Evolutionary conservation across 30 jellyfish, hydroid and myxozoan genomes (phyloP), one percentile per base, ranked within the genome.

Genomic region (Hydractinia symbiolongicarpus): DNA sequence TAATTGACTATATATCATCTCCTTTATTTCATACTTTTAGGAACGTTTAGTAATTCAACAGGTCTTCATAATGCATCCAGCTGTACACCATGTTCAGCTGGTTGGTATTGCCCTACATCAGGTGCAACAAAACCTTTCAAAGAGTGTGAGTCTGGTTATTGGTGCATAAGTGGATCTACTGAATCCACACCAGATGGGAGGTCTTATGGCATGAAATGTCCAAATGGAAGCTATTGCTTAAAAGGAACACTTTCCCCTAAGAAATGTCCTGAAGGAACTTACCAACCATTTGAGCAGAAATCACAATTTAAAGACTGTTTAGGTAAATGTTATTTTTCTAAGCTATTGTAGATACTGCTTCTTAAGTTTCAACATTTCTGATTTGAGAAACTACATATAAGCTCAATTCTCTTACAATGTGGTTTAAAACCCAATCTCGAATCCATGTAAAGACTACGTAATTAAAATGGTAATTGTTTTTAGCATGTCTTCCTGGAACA

Each of bases 141-240:
- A 52, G 51, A 66, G 71, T 93, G 98, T 67, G 67, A 84, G 10
- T 84, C 90, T 71, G 98, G 98, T 16, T 77, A 79, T 77, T 93
- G 98, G 98, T 93, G 98, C 79, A 87, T 83, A 11, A 66, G 86
- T 50, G 95, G 98, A 19, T 93, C 98, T n/a, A 93, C 66, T 11
- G 94, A 76, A 77, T 55, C 96, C 1, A 82, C 87, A 15, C 98
- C 98, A n/a, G 73, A 73, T 17, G 89, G 82, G 15, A 78, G 79
- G 70, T 75, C 88, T 17, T 88, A 93, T 64, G 98, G 98, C 20
- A 86, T 79, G 66, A 61, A 69, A 40, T 93, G 98, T 77, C 87
- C 90, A 1, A 87, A 86, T n/a, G 98, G 98, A 9, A 79, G 86
- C 52, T 93, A 93, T 77, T 93, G 98, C 68, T 96, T 96, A 17